phyloP scores from a whole-genome alignment of 2,888 invertebrate genomes.

The Troides helena region DNA sequence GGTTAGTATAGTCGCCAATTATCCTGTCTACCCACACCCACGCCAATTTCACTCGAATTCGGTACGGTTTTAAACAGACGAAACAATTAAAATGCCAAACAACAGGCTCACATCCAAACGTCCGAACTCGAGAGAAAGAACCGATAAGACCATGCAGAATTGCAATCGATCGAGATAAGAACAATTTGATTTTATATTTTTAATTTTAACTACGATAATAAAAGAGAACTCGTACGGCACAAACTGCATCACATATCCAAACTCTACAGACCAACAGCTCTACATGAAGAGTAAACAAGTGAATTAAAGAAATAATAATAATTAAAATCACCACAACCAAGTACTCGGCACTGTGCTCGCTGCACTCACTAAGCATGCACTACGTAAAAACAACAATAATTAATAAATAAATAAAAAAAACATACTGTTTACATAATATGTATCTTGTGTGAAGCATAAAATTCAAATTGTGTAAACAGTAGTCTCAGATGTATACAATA shows the following conservation, averaged over 20 bases:
- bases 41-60: slow-evolving; percentile 40
- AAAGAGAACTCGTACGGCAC: slow-evolving; percentile 69
- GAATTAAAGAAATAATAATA: slow-evolving; percentile 36
- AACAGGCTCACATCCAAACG: slow-evolving; percentile 24
- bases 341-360: slow-evolving; percentile 72
- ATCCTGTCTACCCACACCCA: slow-evolving; percentile 44
- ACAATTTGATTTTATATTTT: slow-evolving; percentile 30
- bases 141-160: slow-evolving; percentile 56
- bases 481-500: slow-evolving; percentile 17
- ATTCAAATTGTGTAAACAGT: slow-evolving; percentile 23
- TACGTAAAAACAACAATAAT: slow-evolving; percentile 44
- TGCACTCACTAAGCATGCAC: slow-evolving; percentile 70
- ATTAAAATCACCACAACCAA: slow-evolving; percentile 73
- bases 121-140: slow-evolving; percentile 53
- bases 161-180: slow-evolving; percentile 39
- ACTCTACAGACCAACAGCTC: slow-evolving; percentile 46
- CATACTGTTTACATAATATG: slow-evolving; percentile 31
- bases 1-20: slow-evolving; percentile 35
- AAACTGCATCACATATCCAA: slow-evolving; percentile 73
- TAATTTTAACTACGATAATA: slow-evolving; percentile 57
- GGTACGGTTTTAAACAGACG: slow-evolving; percentile 25
- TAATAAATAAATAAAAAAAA: slow-evolving; percentile 9
- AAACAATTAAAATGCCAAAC: neutral
- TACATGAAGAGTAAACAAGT: slow-evolving; percentile 45
- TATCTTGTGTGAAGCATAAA: slow-evolving; percentile 17